phyloP scores from a whole-genome alignment of 2,888 invertebrate genomes.

The Furcula furcula region DNA sequence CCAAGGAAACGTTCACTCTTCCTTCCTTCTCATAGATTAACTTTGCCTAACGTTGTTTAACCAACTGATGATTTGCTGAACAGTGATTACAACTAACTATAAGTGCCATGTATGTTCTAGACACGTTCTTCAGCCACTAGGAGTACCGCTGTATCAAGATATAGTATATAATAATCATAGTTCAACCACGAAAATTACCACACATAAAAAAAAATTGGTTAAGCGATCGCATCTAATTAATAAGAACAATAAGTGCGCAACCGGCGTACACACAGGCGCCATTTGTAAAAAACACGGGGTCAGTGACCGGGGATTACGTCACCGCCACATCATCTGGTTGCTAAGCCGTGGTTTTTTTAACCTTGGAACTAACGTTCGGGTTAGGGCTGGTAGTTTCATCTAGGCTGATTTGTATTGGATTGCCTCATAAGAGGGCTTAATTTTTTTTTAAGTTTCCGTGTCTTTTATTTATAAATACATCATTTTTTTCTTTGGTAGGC shows the following conservation, averaged over 20 bases:
- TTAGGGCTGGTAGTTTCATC: conserved; percentile 19
- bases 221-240: conserved; percentile 23
- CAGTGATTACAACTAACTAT: no score
- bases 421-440: background rate
- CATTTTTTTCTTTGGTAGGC: no score
- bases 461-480: no score
- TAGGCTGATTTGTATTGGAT: background rate
- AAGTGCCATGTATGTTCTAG: no score
- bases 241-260: conserved; percentile 28
- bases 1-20: no score
- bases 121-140: no score
- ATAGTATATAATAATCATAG: no score
- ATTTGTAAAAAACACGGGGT: conserved; percentile 34
- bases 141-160: no score
- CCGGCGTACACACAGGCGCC: conserved; percentile 38
- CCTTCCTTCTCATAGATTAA: no score
- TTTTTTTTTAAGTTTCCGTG: no score
- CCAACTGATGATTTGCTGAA: no score
- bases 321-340: conserved; percentile 31
- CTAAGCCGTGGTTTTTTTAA: conserved; percentile 25
- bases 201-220: conserved; percentile 5
- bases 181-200: background rate
- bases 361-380: conserved; percentile 33
- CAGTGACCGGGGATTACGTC: conserved; percentile 37
- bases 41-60: no score